Conservation (phyloP, 2,113 vertebrate genomes). For the Piprites chloris region DNA sequence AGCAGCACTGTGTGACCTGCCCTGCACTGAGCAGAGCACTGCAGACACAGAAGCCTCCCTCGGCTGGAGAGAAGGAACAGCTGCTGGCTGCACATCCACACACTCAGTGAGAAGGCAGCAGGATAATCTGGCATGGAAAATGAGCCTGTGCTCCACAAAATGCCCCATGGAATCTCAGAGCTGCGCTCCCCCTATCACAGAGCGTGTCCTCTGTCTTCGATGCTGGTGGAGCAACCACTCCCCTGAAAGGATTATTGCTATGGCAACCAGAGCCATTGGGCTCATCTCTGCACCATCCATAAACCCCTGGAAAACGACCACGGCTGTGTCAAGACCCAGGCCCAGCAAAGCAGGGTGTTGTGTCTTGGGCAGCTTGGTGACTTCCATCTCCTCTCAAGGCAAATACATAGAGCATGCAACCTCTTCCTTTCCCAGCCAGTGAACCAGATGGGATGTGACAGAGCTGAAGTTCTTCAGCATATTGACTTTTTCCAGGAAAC, state of each 20-base stretch:
- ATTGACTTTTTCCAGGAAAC: neutral
- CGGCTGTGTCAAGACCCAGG: neutral
- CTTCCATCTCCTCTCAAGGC: neutral
- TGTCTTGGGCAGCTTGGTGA: neutral
- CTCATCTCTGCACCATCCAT: neutral
- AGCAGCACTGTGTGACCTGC: neutral
- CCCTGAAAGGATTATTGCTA: neutral
- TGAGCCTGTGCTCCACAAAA: neutral
- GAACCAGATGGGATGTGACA: neutral
- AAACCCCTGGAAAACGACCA: neutral
- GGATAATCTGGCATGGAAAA: neutral
- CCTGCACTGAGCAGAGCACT: neutral
- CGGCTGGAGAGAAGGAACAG: neutral
- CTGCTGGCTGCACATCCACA: neutral
- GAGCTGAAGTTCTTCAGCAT: neutral
- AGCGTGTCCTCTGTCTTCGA: neutral
- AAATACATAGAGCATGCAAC: neutral
- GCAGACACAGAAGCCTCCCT: neutral
- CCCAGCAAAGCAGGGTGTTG: neutral
- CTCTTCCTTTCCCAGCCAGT: neutral
- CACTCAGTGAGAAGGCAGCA: neutral
- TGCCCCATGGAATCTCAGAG: fast-evolving
- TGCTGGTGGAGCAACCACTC: neutral
- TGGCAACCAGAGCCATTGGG: neutral
- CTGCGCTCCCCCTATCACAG: neutral